phyloP scores from a whole-genome alignment of 2,113 vertebrate species.

The Xiphophorus couchianus region DNA sequence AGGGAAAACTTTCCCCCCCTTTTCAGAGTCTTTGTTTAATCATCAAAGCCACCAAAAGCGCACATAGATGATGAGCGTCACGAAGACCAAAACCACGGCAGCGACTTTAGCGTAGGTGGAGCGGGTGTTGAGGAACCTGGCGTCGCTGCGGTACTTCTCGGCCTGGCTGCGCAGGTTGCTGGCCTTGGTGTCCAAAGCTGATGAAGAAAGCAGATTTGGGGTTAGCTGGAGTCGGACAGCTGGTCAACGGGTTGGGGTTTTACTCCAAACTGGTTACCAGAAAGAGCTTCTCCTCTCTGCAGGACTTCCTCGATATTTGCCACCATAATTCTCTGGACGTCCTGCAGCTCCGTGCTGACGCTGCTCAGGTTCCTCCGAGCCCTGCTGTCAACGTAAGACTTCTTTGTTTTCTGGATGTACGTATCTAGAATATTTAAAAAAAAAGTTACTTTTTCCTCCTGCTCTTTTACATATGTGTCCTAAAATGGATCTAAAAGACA shows the following conservation, averaged over 20 bases:
- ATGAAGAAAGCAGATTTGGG: constrained; percentile 2
- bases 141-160: constrained; percentile 95
- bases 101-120: constrained; percentile 95
- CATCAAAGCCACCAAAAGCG: constrained; percentile 98
- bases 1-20: neutral
- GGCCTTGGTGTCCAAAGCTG: constrained; percentile 95
- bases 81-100: constrained; percentile 88
- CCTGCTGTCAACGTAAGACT: constrained; percentile 91
- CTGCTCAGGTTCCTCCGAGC: constrained; percentile 90
- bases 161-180: constrained; percentile 92
- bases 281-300: constrained; percentile 93
- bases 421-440: constrained; percentile 83
- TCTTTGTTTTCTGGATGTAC: constrained; percentile 98
- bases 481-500: no score
- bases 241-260: neutral
- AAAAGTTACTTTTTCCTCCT: no score
- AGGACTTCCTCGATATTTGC: constrained; percentile 97
- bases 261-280: constrained; percentile 77
- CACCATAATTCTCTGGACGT: constrained; percentile 98
- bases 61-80: constrained; percentile 93
- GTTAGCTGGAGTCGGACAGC: neutral
- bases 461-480: no score
- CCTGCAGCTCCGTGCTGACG: constrained; percentile 96
- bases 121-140: constrained; percentile 96
- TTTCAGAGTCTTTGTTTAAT: neutral